These are phyloP conservation scores for Drosophila barbarae DNA, from an alignment of 2,888 invertebrate species.

Conservation along the genomic window DNA sequence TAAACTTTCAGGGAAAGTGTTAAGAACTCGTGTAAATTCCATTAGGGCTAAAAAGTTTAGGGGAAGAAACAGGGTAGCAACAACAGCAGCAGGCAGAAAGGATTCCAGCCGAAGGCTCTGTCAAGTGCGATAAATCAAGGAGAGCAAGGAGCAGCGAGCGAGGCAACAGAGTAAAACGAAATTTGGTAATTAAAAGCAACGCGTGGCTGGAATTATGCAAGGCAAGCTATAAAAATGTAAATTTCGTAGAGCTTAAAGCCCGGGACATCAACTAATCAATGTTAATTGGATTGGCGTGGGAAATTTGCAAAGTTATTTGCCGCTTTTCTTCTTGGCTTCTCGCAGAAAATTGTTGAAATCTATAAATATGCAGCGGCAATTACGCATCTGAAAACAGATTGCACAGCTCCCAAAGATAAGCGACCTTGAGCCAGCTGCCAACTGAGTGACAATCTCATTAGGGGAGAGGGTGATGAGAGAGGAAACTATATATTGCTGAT, in stretches of 20 bases:
- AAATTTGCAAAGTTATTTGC: conserved; percentile 33
- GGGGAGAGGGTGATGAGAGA: conserved; percentile 11
- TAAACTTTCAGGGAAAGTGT: conserved; percentile 62
- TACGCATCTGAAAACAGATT: conserved; percentile 52
- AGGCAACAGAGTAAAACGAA: conserved; percentile 1
- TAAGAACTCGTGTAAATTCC: conserved; percentile 71
- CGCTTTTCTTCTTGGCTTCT: conserved; percentile 8
- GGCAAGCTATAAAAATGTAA: conserved; percentile 62
- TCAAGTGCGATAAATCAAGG: conserved; percentile 59
- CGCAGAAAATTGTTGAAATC: conserved; percentile 9
- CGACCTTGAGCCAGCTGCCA: conserved; percentile 53
- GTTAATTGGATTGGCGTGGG: conserved; percentile 60
- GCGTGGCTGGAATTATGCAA: conserved; percentile 62
- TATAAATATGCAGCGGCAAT: conserved; percentile 41
- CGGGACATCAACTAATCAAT: conserved; percentile 54
- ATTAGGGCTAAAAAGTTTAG: conserved; percentile 53
- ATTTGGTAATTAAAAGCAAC: conserved; percentile 55
- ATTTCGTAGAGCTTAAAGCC: conserved; percentile 39
- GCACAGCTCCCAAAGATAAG: conserved; percentile 33
- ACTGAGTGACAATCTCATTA: conserved; percentile 53
- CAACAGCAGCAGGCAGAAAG: not conserved
- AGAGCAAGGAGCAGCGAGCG: conserved; percentile 18
- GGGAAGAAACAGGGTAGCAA: not conserved
- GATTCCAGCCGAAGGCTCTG: conserved; percentile 21
- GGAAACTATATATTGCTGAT: not conserved